Evolutionary conservation across 2,888 invertebrate species (phyloP), one percentile per base, ranked within the genome.

Genomic region (Epirrita christyi): DNA sequence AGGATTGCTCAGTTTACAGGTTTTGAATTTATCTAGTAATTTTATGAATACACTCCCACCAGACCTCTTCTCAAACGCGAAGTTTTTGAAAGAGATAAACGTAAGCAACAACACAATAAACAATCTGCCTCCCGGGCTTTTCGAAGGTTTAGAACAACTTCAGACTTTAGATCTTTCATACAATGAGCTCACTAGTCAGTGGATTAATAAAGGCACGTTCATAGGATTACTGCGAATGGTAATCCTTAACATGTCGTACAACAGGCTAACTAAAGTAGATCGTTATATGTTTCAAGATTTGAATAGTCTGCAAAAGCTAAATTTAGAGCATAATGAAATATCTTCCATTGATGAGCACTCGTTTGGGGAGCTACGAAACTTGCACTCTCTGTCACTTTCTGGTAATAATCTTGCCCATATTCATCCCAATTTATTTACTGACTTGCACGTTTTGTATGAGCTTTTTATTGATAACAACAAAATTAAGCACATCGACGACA

Each of bases 1-100:
- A 59, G 96, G 96, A 63, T 88, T 97, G 66, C 86, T 92, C 55
- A 93, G 93, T 62, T 85, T 97, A 66, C 94, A 94, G 75, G 93
- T 94, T 66, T 86, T 97, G 41, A 97, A 97, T 86, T 83, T 97
- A 73, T 96, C 96, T 10, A 95, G 95, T 85, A 97, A 97, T 84
- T 94, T 94, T 76, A 89, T 97, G 68, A 94, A 94, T 47, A 94
- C 94, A 7, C 86, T 97, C 63, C 96, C 97, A 5, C 95, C 95
- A 15, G 95, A 95, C 72, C 75, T 97, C 50, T 96, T 97, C 83
- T 89, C 94, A 70, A 93, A 94, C 50, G 93, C 94, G 8, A 93
- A 93, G 67, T 93, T 94, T 59, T 83, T 97, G 45, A 93, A 94
- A 60, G 94, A 95, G 77, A 91, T 97, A 58, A 93, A 95, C 73